These are phyloP conservation scores for Lasioglossum pauxillum DNA, from an alignment of 2,888 invertebrate genomes.

Conservation along the genomic window DNA sequence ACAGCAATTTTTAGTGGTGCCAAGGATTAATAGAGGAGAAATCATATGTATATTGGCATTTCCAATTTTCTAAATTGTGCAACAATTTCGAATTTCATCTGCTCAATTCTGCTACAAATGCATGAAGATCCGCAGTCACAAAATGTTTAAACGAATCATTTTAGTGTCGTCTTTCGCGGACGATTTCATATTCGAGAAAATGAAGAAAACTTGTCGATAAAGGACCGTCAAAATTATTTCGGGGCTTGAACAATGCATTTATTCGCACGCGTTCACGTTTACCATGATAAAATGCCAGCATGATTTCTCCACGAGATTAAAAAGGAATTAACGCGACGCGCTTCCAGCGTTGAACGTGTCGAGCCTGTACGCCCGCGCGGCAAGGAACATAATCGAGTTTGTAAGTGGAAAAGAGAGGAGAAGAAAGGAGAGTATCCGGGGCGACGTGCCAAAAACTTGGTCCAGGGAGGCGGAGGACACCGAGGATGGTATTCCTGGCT, in stretches of 20 bases:
- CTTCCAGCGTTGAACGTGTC: not conserved
- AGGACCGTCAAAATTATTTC: not conserved
- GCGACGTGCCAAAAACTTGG: constrained; percentile 52
- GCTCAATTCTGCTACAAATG: too few relatives aligned
- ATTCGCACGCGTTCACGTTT: not conserved
- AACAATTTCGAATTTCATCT: too few relatives aligned
- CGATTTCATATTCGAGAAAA: not conserved
- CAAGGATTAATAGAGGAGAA: too few relatives aligned
- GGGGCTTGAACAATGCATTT: not conserved
- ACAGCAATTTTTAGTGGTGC: too few relatives aligned
- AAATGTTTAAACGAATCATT: not conserved
- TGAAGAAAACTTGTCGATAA: not conserved
- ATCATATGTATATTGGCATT: too few relatives aligned
- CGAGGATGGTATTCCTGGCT: constrained; percentile 62
- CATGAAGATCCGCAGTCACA: not conserved
- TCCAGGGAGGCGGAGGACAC: constrained; percentile 60
- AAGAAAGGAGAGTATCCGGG: not conserved
- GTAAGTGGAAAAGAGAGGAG: not conserved
- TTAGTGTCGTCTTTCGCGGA: not conserved
- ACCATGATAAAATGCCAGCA: not conserved
- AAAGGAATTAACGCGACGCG: not conserved
- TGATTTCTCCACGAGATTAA: not conserved
- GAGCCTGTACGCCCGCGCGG: not conserved
- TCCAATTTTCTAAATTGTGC: too few relatives aligned
- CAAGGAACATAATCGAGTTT: not conserved